Evolutionary conservation across 2,113 vertebrate species (phyloP).

Genomic region (Galemys pyrenaicus): DNA sequence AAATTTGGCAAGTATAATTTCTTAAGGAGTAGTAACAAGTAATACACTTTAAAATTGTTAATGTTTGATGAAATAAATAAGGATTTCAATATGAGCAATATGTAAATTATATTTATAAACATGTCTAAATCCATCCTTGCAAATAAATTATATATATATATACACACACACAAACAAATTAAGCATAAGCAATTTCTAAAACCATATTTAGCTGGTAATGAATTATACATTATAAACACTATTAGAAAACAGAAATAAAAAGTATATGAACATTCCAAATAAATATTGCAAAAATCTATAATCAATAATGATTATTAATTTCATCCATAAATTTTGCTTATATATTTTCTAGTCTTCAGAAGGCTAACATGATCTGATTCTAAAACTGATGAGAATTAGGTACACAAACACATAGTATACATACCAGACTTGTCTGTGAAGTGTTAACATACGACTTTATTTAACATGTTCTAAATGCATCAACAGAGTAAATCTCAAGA

Average conservation of each 20-base stretch:
- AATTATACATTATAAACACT: constrained; percentile 21
- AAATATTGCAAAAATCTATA: background rate
- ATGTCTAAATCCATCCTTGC: background rate
- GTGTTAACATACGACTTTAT: too few species aligned
- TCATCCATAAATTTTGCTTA: background rate
- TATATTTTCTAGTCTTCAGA: background rate
- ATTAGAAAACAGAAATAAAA: constrained; percentile 28
- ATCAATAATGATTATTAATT: background rate
- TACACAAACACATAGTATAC: too few species aligned
- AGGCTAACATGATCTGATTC: background rate
- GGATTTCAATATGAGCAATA: constrained; percentile 10
- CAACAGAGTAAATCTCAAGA: too few species aligned
- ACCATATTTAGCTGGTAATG: constrained; percentile 3
- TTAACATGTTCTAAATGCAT: too few species aligned
- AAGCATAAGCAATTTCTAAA: constrained; percentile 26
- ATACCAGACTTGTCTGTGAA: too few species aligned
- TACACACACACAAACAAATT: background rate
- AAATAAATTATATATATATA: background rate
- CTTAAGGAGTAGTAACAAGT: background rate
- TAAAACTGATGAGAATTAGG: background rate
- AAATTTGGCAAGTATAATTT: constrained; percentile 6
- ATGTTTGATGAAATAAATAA: background rate
- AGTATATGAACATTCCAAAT: background rate
- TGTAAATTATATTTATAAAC: constrained; percentile 25
- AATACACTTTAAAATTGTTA: background rate